A percentile compares a stretch with the other conserved stretches of the same genome.
These are phyloP conservation scores for Crax fasciolata DNA, from an alignment of 2,797 vertebrate genomes.

Conservation along the genomic window DNA sequence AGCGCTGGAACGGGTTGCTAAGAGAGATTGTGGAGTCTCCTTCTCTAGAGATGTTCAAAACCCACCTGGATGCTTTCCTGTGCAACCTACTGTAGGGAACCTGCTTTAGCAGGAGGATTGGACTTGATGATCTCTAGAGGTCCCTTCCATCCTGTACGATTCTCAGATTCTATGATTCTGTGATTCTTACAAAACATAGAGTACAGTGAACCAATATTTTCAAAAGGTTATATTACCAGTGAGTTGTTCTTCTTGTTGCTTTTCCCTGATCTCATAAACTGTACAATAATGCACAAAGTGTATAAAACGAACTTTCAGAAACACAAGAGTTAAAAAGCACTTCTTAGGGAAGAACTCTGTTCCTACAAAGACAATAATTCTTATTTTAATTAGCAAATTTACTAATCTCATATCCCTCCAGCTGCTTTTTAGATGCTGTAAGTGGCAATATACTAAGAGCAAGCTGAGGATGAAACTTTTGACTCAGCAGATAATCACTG, in stretches of 20 bases:
- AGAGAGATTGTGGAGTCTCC: background rate
- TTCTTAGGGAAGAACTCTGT: background rate
- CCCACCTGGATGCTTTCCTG: background rate
- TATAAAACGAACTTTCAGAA: background rate
- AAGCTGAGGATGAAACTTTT: background rate
- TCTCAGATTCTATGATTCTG: no score
- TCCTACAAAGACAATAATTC: background rate
- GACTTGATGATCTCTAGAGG: no score
- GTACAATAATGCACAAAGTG: no score
- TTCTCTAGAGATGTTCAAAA: background rate
- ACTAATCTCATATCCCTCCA: background rate
- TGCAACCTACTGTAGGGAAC: no score
- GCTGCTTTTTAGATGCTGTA: background rate
- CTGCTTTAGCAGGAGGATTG: no score
- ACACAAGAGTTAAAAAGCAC: background rate
- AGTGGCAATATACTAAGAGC: background rate
- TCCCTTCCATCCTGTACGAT: no score
- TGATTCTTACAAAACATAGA: background rate
- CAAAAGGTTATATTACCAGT: background rate
- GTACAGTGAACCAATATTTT: background rate
- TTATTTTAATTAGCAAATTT: background rate
- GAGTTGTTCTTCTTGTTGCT: background rate
- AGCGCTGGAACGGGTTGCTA: background rate
- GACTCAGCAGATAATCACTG: rapidly evolving
- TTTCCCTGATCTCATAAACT: background rate